A percentile compares a stretch with the other conserved stretches of the same genome.
Evolutionary conservation across 2,797 vertebrate species (phyloP).

Genomic region (Paguma larvata): DNA sequence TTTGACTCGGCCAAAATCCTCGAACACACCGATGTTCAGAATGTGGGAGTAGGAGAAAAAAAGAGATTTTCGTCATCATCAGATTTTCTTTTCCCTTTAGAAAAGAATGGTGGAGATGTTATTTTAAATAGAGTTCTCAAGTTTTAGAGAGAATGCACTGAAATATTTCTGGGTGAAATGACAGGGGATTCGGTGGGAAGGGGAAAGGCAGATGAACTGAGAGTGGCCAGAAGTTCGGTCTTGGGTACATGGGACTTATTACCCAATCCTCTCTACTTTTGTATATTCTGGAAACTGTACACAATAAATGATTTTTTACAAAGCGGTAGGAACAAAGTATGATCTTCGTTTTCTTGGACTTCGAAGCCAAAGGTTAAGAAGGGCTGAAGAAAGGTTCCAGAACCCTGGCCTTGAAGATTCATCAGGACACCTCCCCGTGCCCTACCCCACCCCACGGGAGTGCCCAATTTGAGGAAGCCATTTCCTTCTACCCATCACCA

Average conservation of each 20-base stretch:
- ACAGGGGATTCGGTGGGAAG: neutral
- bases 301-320: neutral
- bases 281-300: neutral
- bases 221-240: neutral
- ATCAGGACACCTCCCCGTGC: neutral
- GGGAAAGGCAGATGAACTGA: neutral
- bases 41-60: neutral
- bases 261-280: neutral
- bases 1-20: slow-evolving; percentile 30
- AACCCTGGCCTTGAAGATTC: neutral
- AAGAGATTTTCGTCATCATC: neutral
- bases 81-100: neutral
- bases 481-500: slow-evolving; percentile 68
- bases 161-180: neutral
- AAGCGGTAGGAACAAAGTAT: neutral
- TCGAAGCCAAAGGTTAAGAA: slow-evolving; percentile 15
- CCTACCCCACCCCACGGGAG: neutral
- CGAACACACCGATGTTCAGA: neutral
- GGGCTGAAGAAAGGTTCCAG: neutral
- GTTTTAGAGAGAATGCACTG: neutral
- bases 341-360: slow-evolving; percentile 41
- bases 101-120: neutral
- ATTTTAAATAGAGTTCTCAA: neutral
- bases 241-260: neutral
- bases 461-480: neutral